Evolutionary conservation across 2,797 vertebrate genomes (phyloP).

Genomic region (Sardinella longiceps): DNA sequence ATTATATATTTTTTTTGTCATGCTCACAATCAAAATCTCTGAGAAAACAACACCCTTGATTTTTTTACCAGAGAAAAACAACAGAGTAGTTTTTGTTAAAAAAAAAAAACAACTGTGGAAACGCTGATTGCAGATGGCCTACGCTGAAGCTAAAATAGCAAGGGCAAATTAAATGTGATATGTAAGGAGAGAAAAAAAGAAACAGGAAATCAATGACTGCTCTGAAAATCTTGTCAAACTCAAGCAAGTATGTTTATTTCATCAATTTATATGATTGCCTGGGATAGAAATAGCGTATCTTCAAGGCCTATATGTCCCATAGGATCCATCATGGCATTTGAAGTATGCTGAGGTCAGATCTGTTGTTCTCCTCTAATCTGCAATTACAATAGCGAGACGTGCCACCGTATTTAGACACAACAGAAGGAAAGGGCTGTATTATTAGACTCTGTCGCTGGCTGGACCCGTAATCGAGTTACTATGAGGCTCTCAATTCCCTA

Average conservation of each 20-base stretch:
- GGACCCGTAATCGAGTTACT: conserved; percentile 72
- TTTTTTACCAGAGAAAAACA: background rate
- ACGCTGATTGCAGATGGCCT: background rate
- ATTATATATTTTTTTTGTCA: background rate
- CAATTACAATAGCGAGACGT: conserved; percentile 68
- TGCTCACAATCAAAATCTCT: background rate
- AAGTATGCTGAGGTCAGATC: conserved; percentile 64
- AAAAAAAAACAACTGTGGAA: background rate
- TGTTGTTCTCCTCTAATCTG: conserved; percentile 71
- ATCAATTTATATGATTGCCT: background rate
- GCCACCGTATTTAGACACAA: conserved; percentile 64
- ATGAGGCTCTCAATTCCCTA: conserved; percentile 73
- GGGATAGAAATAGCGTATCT: background rate
- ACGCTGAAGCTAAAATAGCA: background rate
- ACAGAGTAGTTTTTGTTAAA: background rate
- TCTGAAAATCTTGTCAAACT: background rate
- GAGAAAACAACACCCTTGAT: background rate
- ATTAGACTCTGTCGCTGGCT: conserved; percentile 66
- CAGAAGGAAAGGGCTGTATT: conserved; percentile 66
- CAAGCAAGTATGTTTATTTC: background rate
- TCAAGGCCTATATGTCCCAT: background rate
- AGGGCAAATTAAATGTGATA: background rate
- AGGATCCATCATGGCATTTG: background rate
- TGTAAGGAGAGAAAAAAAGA: background rate
- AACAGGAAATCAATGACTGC: background rate